Percentiles rank a stretch among this genome's conserved stretches.
Conservation (phyloP, 2,113 vertebrate species). For the Xiphophorus maculatus region DNA sequence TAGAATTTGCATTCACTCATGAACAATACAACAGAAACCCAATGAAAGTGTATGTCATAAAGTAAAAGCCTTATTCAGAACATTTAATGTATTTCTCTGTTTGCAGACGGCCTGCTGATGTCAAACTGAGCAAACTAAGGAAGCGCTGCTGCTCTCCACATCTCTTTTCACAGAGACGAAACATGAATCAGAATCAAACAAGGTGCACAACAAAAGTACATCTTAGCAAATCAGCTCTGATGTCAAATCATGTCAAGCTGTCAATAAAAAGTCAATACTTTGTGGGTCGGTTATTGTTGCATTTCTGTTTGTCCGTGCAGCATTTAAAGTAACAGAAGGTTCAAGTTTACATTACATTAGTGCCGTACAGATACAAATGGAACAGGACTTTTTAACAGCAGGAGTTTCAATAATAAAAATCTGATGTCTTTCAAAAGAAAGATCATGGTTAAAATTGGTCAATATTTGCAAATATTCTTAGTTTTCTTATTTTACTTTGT, state of each 20-base stretch:
- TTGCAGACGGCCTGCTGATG: constrained; percentile 47
- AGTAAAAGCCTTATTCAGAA: neutral
- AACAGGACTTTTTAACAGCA: too few relatives aligned
- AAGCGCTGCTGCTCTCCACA: neutral
- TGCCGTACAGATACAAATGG: too few relatives aligned
- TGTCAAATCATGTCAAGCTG: neutral
- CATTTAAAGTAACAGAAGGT: neutral
- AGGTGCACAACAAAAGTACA: neutral
- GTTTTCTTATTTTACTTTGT: too few relatives aligned
- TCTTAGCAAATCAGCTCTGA: neutral
- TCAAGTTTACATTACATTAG: too few relatives aligned
- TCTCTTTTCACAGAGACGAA: neutral
- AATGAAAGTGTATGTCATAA: neutral
- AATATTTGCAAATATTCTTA: neutral
- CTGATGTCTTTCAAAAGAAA: neutral
- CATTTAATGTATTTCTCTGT: neutral
- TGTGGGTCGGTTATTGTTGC: neutral
- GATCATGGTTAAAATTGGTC: neutral
- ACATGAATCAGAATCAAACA: neutral
- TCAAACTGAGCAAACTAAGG: constrained; percentile 39
- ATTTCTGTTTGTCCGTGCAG: neutral
- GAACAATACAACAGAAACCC: neutral
- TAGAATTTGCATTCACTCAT: neutral
- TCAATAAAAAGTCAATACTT: constrained; percentile 26
- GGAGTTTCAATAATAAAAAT: too few relatives aligned